Conservation (phyloP, 2,797 vertebrate genomes). For the Chiloscyllium punctatum region DNA sequence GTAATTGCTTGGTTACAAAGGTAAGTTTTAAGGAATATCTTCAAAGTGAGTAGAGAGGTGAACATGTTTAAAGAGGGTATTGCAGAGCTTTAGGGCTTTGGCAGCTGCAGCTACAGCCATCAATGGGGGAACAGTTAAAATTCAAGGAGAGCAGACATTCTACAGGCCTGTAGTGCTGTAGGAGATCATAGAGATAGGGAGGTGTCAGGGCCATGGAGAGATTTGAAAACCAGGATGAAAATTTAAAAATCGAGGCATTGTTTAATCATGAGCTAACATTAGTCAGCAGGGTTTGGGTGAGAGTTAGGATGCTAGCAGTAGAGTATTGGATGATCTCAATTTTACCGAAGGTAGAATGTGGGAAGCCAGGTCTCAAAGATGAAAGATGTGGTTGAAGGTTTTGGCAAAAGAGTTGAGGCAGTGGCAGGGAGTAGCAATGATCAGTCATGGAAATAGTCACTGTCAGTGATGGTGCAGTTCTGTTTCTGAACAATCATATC, state of each 20-base stretch:
- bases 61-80: neutral
- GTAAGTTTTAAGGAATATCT: neutral
- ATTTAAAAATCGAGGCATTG: neutral
- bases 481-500: neutral
- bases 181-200: neutral
- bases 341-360: neutral
- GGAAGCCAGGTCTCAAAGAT: neutral
- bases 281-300: neutral
- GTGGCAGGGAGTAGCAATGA: neutral
- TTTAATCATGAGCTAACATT: neutral
- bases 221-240: neutral
- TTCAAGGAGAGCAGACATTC: neutral
- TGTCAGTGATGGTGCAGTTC: neutral
- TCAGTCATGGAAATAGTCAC: neutral
- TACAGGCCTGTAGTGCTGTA: neutral
- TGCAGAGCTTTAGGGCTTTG: neutral
- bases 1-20: neutral
- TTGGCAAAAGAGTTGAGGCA: neutral
- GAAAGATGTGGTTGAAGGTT: neutral
- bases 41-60: neutral
- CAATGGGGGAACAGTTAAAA: neutral
- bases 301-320: neutral
- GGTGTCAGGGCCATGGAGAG: neutral
- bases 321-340: neutral
- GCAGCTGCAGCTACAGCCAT: neutral